Evolutionary conservation across 1,140 invertebrate genomes (phyloP), one percentile per base, ranked within the genome.

Genomic region (Chrysopa pallens): DNA sequence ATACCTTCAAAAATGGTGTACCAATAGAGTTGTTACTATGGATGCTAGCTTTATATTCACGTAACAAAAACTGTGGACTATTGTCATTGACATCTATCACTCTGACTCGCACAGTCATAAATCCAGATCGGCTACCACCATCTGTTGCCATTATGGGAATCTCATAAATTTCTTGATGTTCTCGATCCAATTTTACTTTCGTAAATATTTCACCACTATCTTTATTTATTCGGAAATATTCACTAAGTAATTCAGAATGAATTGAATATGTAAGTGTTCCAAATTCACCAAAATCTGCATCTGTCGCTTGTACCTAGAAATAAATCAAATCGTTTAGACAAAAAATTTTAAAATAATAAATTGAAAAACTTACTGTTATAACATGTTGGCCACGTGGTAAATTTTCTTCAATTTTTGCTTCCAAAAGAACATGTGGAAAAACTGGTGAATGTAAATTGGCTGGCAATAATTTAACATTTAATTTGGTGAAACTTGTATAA

Each of bases 11-110:
- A 55, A 90, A 76, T 8, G 73, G 67, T 47, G 72, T 66, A 53
- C 72, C 74, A 6, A 73, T 51, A 2, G 67, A 69, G 15, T 70
- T 58, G 59, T 82, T 80, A 14, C 67, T 62, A 44, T 72, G 69
- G 39, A 85, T 75, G 28, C 76, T 75, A 4, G 72, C 74, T 60
- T 82, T 83, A 53, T 90, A 90, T 59, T 89, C 84, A 39, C 72
- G 73, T 11, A 84, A 59, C 28, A 75, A 61, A 62, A 94, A 96
- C 38, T 65, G 60, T 1, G 91, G 91, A 38, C 74, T 60, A 62
- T 93, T 88, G 56, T 95, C 91, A 64, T 95, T 95, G 41, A 76
- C 72, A 64, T 95, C 90, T 4, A 62, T 64, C 7, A 95, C 75
- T 50, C 72, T 75, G 7, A 94, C 76, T 51, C 80, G 66, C 6